Conservation (phyloP, 2,113 vertebrate genomes). For the Psittacula cyanocephala region DNA sequence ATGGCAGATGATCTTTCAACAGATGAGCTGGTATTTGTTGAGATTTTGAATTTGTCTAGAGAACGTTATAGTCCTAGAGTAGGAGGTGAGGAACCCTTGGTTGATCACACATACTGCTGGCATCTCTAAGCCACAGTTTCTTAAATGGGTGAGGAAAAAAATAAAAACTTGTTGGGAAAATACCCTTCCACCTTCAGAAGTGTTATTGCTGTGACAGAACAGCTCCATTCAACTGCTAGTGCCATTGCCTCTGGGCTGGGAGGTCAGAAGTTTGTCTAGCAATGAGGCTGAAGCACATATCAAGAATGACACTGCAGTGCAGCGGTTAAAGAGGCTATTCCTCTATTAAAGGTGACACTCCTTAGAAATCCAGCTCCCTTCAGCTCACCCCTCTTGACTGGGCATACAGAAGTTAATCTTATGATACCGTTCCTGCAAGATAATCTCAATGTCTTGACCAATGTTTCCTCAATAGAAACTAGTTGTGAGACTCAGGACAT, state of each 20-base stretch:
- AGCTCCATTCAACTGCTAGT: background rate
- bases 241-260: background rate
- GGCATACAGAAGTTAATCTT: background rate
- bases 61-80: background rate
- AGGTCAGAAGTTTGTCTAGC: background rate
- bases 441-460: background rate
- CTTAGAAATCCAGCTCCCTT: background rate
- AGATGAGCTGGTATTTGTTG: background rate
- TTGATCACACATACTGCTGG: background rate
- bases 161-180: background rate
- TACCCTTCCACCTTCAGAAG: background rate
- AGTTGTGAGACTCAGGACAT: background rate
- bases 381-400: background rate
- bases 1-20: background rate
- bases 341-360: background rate
- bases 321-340: background rate
- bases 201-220: background rate
- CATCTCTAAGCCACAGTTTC: background rate
- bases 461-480: background rate
- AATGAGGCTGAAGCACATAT: background rate
- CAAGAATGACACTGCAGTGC: background rate
- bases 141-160: fast-evolving
- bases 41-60: background rate
- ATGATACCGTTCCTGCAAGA: background rate
- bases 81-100: background rate